These are phyloP conservation scores for Ceyx cyanopectus DNA, from an alignment of 2,113 vertebrate genomes.

Conservation along the genomic window DNA sequence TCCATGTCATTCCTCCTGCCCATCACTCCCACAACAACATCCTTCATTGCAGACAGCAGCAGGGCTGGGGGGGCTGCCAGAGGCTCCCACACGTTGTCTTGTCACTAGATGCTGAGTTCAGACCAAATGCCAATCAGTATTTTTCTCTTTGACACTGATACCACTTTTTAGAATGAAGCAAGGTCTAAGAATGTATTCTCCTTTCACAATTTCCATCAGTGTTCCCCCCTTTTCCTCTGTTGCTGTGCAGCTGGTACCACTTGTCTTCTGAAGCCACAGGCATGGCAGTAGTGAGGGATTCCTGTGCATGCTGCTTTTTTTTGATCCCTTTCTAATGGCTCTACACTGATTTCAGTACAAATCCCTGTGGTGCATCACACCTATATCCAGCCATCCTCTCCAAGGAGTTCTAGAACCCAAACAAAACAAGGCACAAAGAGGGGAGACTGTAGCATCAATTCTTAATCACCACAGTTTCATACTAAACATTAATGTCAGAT, in stretches of 20 bases:
- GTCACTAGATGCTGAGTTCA: constrained; percentile 14
- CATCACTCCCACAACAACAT: constrained; percentile 39
- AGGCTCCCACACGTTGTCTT: not conserved
- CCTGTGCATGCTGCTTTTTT: not conserved
- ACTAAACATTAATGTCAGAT: not conserved
- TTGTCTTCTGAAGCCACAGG: not conserved
- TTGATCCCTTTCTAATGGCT: not conserved
- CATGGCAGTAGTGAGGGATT: not conserved
- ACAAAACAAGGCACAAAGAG: not conserved
- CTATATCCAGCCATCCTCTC: not conserved
- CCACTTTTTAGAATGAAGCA: not conserved
- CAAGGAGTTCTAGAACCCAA: not conserved
- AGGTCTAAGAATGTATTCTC: not conserved
- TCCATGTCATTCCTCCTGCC: constrained; percentile 30
- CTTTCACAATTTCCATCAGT: not conserved
- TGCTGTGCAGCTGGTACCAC: not conserved
- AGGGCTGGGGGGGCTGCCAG: not conserved
- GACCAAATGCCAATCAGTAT: not conserved
- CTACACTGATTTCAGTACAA: not conserved
- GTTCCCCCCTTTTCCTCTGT: not conserved
- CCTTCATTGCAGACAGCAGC: constrained; percentile 78
- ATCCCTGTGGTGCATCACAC: not conserved
- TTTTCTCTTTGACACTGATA: not conserved
- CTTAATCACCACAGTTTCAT: not conserved
- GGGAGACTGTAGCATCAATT: not conserved